Conservation (phyloP, 2,888 invertebrate species). For the Hyles lineata region DNA sequence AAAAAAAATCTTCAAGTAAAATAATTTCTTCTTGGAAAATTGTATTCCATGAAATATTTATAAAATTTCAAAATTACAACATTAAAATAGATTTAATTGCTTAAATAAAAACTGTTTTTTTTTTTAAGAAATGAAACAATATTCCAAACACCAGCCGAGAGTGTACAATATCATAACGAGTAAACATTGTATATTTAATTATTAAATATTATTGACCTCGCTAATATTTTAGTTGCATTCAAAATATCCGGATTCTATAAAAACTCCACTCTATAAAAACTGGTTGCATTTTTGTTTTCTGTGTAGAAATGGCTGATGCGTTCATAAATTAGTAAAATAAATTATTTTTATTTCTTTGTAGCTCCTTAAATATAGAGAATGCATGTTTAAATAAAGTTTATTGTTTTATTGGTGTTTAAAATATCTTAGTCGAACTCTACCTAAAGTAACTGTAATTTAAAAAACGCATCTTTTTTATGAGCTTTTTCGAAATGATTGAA, state of each 20-base stretch:
- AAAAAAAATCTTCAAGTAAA: too few species aligned
- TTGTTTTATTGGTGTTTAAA: too few species aligned
- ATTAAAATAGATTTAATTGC: not conserved
- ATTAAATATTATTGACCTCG: slow-evolving; percentile 35
- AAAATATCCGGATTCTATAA: not conserved
- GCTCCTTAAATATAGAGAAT: too few species aligned
- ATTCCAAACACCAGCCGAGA: slow-evolving; percentile 31
- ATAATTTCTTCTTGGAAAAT: not conserved
- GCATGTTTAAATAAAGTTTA: too few species aligned
- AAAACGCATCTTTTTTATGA: not conserved
- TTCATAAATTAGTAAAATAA: too few species aligned
- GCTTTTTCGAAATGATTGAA: not conserved
- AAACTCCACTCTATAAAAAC: not conserved
- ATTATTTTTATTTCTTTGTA: too few species aligned
- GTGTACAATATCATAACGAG: slow-evolving; percentile 51
- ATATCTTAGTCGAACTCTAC: too few species aligned
- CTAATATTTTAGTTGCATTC: slow-evolving; percentile 22
- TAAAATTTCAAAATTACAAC: not conserved
- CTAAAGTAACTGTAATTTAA: not conserved
- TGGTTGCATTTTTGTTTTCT: not conserved
- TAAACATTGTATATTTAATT: slow-evolving; percentile 66
- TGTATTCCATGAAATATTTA: not conserved
- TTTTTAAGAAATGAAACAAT: not conserved
- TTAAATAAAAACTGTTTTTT: not conserved
- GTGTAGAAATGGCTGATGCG: too few species aligned